Conservation (phyloP, 2,888 invertebrate genomes). For the Criorhina ranunculi region DNA sequence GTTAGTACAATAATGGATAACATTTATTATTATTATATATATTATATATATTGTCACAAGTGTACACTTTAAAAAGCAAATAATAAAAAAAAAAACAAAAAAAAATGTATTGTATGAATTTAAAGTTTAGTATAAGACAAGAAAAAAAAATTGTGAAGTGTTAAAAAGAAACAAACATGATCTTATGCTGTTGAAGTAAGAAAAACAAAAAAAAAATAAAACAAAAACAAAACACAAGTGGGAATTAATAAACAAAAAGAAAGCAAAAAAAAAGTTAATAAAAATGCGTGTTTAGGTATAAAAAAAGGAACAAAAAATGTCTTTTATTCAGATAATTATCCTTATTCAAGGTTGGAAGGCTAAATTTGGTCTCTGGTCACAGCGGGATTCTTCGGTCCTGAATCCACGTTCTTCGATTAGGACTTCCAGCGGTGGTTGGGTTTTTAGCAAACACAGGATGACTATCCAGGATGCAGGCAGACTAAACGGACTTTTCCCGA, state of each 20-base stretch:
- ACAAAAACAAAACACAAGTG: constrained; percentile 65
- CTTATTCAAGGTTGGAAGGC: no score
- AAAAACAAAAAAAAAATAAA: constrained; percentile 47
- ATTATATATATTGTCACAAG: constrained; percentile 79
- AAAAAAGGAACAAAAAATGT: constrained; percentile 79
- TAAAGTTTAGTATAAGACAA: constrained; percentile 66
- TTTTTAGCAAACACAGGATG: no score
- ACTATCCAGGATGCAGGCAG: no score
- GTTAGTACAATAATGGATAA: constrained; percentile 76
- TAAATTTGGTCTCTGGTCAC: no score
- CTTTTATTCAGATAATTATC: constrained; percentile 13
- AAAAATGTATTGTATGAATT: constrained; percentile 69
- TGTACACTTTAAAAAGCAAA: constrained; percentile 79
- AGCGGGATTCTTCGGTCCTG: no score
- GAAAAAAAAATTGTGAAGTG: constrained; percentile 80
- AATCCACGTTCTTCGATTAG: no score
- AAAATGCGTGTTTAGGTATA: constrained; percentile 84
- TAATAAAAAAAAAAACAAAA: constrained; percentile 77
- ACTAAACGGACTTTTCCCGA: no score
- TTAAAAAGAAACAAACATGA: constrained; percentile 71
- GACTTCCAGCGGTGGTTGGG: no score
- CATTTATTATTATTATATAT: constrained; percentile 79
- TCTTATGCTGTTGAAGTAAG: constrained; percentile 72
- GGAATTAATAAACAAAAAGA: constrained; percentile 56
- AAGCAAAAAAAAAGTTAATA: constrained; percentile 80